Percentiles rank a stretch among this genome's conserved stretches.
phyloP scores from a whole-genome alignment of 2,797 vertebrate genomes.

The Cossypha dichroa region DNA sequence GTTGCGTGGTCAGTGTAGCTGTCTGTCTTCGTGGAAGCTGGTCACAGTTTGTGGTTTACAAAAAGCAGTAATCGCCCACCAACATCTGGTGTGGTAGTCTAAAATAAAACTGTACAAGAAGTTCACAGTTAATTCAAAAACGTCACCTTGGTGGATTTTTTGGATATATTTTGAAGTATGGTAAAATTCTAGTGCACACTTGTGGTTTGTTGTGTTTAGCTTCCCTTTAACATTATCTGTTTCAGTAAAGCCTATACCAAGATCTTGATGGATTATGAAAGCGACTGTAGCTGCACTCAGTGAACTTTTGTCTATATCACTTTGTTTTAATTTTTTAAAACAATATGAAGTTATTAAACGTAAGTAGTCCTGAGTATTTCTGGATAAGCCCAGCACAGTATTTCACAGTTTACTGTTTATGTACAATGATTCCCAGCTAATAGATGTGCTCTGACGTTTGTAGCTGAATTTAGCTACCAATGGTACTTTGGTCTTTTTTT shows the following conservation, averaged over 20 bases:
- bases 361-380: background rate
- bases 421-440: background rate
- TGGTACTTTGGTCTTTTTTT: slow-evolving; percentile 1
- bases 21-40: background rate
- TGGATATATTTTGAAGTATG: background rate
- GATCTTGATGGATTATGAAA: background rate
- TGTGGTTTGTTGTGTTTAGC: background rate
- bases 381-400: background rate
- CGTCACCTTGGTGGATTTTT: background rate
- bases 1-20: background rate
- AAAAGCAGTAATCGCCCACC: background rate
- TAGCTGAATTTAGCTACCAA: background rate
- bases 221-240: background rate
- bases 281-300: accelerated
- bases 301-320: accelerated
- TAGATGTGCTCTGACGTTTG: background rate
- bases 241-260: background rate
- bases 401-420: background rate
- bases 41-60: background rate
- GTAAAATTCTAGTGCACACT: background rate
- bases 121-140: background rate
- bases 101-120: background rate
- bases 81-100: background rate
- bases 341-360: background rate
- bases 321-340: background rate